These are phyloP conservation scores for Serripes groenlandicus DNA, from an alignment of 2,888 invertebrate species.

Conservation along the genomic window DNA sequence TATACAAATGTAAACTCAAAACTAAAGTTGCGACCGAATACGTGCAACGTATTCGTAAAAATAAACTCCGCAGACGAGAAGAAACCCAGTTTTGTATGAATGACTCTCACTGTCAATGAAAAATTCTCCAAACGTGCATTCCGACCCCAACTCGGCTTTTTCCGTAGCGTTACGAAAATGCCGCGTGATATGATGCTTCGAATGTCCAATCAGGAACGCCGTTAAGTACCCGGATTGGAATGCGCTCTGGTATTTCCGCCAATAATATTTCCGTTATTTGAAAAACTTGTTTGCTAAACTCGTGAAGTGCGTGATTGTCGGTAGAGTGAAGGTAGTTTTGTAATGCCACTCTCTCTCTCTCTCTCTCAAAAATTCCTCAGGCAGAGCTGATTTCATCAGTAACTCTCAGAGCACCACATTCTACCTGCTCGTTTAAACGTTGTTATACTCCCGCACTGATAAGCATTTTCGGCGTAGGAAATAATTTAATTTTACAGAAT, in stretches of 20 bases:
- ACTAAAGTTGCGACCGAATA: neutral
- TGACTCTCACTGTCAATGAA: too few species aligned
- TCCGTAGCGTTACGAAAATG: too few species aligned
- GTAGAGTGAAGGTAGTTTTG: neutral
- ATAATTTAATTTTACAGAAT: neutral
- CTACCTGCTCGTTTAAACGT: neutral
- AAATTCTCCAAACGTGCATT: too few species aligned
- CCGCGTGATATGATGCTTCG: too few species aligned
- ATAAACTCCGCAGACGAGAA: slow-evolving; percentile 4
- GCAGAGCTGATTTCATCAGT: neutral
- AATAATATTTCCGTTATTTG: slow-evolving; percentile 46
- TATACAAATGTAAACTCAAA: neutral
- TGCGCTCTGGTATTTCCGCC: slow-evolving; percentile 48
- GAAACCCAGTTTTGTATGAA: slow-evolving; percentile 43
- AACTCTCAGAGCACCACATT: neutral
- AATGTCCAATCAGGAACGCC: too few species aligned
- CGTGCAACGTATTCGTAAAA: neutral
- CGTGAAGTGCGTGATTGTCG: neutral
- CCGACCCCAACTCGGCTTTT: too few species aligned
- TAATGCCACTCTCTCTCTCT: neutral
- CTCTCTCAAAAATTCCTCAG: neutral
- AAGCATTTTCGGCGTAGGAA: slow-evolving; percentile 1
- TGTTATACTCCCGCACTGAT: neutral
- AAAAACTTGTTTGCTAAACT: slow-evolving; percentile 23
- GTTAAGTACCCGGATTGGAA: slow-evolving; percentile 32